phyloP scores from a whole-genome alignment of 2,113 vertebrate species.

The Glaucidium brasilianum region DNA sequence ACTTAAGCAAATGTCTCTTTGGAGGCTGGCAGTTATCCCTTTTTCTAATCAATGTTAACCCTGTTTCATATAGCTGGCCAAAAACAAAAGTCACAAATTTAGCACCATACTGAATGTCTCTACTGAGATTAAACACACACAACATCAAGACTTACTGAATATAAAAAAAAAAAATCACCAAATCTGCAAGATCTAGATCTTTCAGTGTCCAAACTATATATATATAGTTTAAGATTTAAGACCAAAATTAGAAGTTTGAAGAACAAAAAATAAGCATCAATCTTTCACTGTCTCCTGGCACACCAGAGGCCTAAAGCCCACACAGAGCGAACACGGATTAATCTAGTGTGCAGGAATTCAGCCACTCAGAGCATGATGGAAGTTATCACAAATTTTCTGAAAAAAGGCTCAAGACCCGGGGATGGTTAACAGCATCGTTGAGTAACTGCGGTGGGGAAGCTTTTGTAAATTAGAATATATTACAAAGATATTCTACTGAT shows the following conservation, averaged over 20 bases:
- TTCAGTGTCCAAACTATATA: not conserved
- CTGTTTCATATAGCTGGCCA: not conserved
- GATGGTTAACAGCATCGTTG: fast-evolving
- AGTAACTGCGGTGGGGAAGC: not conserved
- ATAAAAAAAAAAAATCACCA: not conserved
- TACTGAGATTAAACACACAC: not conserved
- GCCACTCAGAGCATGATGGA: not conserved
- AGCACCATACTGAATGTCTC: not conserved
- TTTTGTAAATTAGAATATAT: not conserved
- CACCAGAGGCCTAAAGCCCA: not conserved
- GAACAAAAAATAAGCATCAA: not conserved
- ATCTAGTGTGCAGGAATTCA: not conserved
- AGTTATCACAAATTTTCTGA: not conserved
- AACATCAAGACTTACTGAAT: fast-evolving
- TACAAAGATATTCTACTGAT: not conserved
- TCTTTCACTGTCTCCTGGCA: not conserved
- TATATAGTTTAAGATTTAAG: not conserved
- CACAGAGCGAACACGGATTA: fast-evolving
- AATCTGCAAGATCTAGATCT: not conserved
- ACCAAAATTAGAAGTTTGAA: not conserved
- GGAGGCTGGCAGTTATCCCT: not conserved
- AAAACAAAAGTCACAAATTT: not conserved
- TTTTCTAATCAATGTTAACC: not conserved
- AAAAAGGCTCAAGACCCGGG: not conserved
- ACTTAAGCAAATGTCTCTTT: not conserved